Evolutionary conservation across 2,888 invertebrate genomes (phyloP).

Genomic region (Caradrina clavipalpis): DNA sequence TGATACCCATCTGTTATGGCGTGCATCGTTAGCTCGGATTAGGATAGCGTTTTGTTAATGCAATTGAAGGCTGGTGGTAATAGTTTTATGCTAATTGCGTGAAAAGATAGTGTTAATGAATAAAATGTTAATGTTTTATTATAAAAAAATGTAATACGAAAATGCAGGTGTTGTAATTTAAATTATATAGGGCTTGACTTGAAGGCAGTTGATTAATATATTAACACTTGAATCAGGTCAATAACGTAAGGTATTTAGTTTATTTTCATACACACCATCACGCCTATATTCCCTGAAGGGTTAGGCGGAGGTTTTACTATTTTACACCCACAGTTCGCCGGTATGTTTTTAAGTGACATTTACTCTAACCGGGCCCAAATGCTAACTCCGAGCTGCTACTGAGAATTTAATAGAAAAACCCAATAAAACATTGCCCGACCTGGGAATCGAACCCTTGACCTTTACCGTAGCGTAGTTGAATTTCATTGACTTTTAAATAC

Average conservation of each 20-base stretch:
- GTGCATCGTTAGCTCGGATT: slow-evolving; percentile 64
- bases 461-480: no score
- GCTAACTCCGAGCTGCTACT: no score
- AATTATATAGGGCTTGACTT: background rate
- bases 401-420: no score
- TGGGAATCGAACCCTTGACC: no score
- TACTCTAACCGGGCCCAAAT: no score
- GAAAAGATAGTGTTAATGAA: slow-evolving; percentile 26
- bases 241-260: no score
- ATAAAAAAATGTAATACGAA: background rate
- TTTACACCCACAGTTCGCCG: no score
- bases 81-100: slow-evolving; percentile 48
- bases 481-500: background rate
- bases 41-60: slow-evolving; percentile 55
- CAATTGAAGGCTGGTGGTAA: slow-evolving; percentile 44
- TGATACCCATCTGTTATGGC: slow-evolving; percentile 71
- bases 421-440: no score
- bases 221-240: background rate
- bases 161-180: background rate
- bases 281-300: no score
- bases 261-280: no score
- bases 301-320: no score
- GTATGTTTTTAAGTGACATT: no score
- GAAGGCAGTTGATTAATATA: background rate
- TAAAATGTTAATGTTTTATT: background rate